These are phyloP conservation scores for Drosophila arawakana DNA, from an alignment of 1,140 invertebrate genomes.

Conservation along the genomic window DNA sequence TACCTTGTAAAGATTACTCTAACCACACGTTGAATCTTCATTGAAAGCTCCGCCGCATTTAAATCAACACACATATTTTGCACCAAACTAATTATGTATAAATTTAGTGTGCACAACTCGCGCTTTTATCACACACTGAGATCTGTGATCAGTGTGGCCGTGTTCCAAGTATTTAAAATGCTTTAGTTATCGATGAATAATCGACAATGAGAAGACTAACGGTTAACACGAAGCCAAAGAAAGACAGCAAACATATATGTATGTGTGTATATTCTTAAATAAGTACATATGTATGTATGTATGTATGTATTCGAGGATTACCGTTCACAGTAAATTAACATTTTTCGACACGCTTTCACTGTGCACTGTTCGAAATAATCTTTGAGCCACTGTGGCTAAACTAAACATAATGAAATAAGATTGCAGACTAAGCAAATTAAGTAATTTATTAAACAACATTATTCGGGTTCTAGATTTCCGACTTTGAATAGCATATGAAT, in stretches of 20 bases:
- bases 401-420: not conserved
- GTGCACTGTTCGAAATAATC: no score
- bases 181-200: no score
- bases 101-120: conserved; percentile 6
- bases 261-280: no score
- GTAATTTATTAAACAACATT: conserved; percentile 71
- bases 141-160: conserved; percentile 16
- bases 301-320: no score
- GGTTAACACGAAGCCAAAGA: not conserved
- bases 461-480: conserved; percentile 39
- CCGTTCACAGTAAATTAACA: no score
- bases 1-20: conserved; percentile 37
- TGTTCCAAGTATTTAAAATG: not conserved
- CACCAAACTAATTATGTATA: not conserved
- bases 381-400: no score
- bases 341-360: no score
- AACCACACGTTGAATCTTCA: conserved; percentile 27
- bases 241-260: not conserved
- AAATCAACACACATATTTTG: conserved; percentile 6
- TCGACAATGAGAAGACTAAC: conserved; percentile 13
- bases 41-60: conserved; percentile 22
- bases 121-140: conserved; percentile 24
- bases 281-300: no score
- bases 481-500: conserved; percentile 55
- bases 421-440: conserved; percentile 58